Evolutionary conservation across 1,140 invertebrate genomes (phyloP).

Genomic region (Neodiprion pinetum): DNA sequence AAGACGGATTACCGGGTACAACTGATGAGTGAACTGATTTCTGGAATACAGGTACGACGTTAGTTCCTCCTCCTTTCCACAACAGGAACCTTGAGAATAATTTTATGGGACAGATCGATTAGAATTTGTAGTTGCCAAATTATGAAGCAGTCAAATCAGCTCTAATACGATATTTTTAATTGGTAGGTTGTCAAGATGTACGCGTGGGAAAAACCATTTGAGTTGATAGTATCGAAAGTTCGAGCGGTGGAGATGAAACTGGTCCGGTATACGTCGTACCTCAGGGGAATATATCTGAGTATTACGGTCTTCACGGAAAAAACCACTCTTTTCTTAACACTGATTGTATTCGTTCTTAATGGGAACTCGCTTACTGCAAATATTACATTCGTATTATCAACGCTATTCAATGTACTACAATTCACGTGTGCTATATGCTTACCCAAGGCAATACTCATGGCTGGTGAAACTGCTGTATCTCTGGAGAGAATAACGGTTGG

Average conservation of each 20-base stretch:
- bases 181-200: slow-evolving; percentile 81
- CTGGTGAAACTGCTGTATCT: slow-evolving; percentile 73
- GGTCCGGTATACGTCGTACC: slow-evolving; percentile 72
- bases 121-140: no score
- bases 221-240: slow-evolving; percentile 62
- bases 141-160: no score
- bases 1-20: slow-evolving; percentile 77
- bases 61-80: slow-evolving; percentile 61
- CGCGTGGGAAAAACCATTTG: slow-evolving; percentile 77
- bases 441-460: slow-evolving; percentile 73
- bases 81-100: slow-evolving; percentile 28
- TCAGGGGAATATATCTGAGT: slow-evolving; percentile 75
- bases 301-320: slow-evolving; percentile 77
- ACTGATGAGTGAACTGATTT: slow-evolving; percentile 81
- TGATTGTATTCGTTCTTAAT: slow-evolving; percentile 72
- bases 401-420: slow-evolving; percentile 73
- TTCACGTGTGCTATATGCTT: slow-evolving; percentile 73
- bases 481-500: slow-evolving; percentile 64
- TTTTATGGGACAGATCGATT: not conserved
- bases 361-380: slow-evolving; percentile 74
- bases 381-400: slow-evolving; percentile 67
- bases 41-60: slow-evolving; percentile 71
- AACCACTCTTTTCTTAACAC: slow-evolving; percentile 75
- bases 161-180: slow-evolving; percentile 8
- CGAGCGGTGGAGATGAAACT: slow-evolving; percentile 71